Base-by-base conservation (phyloP, 2,888 invertebrate genomes). In the Nymphalis urticae region DNA sequence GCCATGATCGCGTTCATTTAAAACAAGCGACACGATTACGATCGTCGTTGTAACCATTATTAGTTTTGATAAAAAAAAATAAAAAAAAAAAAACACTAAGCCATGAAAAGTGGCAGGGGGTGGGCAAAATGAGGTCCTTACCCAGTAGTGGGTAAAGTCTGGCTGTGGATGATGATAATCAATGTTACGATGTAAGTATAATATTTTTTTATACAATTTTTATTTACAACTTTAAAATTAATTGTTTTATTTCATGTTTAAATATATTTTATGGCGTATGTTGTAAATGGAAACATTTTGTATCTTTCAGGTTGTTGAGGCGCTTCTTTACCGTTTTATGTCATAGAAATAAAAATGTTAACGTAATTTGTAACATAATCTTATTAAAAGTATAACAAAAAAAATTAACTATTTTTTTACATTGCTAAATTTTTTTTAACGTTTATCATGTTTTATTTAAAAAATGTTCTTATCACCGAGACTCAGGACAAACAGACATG, bases 1-100 rank as follows among this genome's bases (percentile, higher is more conserved):
- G 83, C 77, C 78, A 75, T 71, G 72, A 72, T 69, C 79, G 64
- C 74, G 76, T 64, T 62, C 62, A 21, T 80, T 86, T 84, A 78
- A 17, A 48, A 10, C 7, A 0, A 5, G 73, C 80, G 82, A 81
- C 64, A 76, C 80, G 80, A 77, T 36, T 56, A 72, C 72, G 75
- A 64, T 13, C 3, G 4, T 13, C 13, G 13, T 19, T 64, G 56
- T 32, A 17, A 56, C 16, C 8, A 8, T 32, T 32, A 8, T 32
- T 7, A 7, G 32, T 36, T 19, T 19, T 62, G 13, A n/a, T n/a
- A n/a, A n/a, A n/a, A n/a, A n/a, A n/a, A n/a, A n/a, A n/a, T n/a
- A n/a, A n/a, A n/a, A n/a, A n/a, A n/a, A n/a, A n/a, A n/a, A n/a
- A n/a, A n/a, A n/a, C 36, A 42, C 36, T 10, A 3, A 9, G 10